These are phyloP conservation scores for Microtus pennsylvanicus DNA, from an alignment of 2,113 vertebrate species.

Conservation along the genomic window DNA sequence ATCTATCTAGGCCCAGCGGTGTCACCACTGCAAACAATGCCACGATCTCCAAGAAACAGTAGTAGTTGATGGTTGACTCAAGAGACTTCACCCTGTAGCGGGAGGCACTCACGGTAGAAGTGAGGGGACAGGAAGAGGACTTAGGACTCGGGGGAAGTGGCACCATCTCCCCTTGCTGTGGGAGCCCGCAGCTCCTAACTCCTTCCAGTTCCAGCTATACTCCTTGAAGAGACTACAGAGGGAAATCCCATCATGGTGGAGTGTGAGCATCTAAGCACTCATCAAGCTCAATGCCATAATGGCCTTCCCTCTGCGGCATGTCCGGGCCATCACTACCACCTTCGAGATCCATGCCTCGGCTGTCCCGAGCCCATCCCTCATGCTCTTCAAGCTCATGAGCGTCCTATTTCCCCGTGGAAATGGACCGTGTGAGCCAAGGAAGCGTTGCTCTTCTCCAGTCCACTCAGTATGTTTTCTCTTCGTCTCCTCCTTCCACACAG, in stretches of 20 bases:
- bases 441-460: too few relatives aligned
- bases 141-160: not conserved
- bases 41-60: fast-evolving
- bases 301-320: not conserved
- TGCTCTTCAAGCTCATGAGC: not conserved
- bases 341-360: not conserved
- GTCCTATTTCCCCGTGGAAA: not conserved
- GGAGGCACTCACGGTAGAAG: not conserved
- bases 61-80: fast-evolving
- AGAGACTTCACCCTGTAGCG: not conserved
- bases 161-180: not conserved
- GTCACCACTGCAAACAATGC: fast-evolving
- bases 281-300: not conserved
- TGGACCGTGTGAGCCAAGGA: not conserved
- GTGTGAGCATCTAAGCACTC: not conserved
- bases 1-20: not conserved
- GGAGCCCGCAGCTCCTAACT: not conserved
- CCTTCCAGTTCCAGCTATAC: not conserved
- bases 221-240: not conserved
- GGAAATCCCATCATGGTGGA: not conserved
- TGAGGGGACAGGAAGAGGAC: not conserved
- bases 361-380: not conserved
- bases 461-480: not conserved
- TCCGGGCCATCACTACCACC: not conserved
- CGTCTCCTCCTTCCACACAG: not conserved